Base-by-base conservation (phyloP, 2,888 invertebrate genomes). In the Iselma pallidipennis region DNA sequence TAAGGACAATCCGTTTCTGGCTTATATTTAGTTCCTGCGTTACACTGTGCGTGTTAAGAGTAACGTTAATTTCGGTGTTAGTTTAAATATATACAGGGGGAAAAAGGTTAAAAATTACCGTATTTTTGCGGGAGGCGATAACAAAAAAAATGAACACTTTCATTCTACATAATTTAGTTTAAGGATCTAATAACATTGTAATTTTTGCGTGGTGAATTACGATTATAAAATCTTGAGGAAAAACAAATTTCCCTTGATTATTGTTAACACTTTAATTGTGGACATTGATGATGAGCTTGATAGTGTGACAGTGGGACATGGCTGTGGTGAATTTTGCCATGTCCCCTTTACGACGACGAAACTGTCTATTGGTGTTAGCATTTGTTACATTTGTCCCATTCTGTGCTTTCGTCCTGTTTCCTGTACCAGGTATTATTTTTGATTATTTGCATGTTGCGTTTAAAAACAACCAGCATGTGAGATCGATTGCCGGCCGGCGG, bases 371-470 rank as follows among this genome's bases (percentile, higher is more conserved):
- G 68, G 82, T 85, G 71, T 81, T 86, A 64, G 83, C 83, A 51
- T 81, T 84, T 72, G 79, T 85, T 63, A 81, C 87, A 68, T 82
- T 87, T 77, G 81, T 86, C 68, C 87, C 87, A 48, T 86, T 86
- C 78, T 83, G 85, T 71, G 80, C 86, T 55, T 82, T 85, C 74
- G 81, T 85, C 28, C 77, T 85, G 59, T 80, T 84, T 70, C 83
- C 84, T 49, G 82, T 83, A 61, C 84, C 85, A 81, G 85, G 85
- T 85, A 79, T 75, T 69, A 42, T 10, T 10, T 51, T 55, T 55
- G 48, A 55, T 33, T 45, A 55, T 49, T 23, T 48, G 42, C 6
- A 9, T 29, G 7, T 10, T 14, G 2, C 51, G 21, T 12, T 26
- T 19, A 23, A 49, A n/a, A 49, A 49, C 12, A 23, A 21, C 4